Conservation (phyloP, 2,113 vertebrate genomes). For the Channa maculata region DNA sequence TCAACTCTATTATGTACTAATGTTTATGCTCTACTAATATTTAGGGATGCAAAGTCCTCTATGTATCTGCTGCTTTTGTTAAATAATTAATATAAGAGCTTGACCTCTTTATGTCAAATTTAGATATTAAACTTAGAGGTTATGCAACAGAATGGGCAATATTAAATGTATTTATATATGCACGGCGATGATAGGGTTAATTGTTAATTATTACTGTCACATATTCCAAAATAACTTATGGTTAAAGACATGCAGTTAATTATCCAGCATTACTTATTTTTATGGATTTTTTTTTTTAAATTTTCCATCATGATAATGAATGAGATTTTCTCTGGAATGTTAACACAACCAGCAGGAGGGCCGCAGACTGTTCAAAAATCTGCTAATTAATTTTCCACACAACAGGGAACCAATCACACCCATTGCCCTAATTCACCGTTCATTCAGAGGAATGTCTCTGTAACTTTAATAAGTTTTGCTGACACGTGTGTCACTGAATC, state of each 20-base stretch:
- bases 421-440: slow-evolving; percentile 29
- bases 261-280: slow-evolving; percentile 54
- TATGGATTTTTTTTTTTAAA: slow-evolving; percentile 27
- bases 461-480: slow-evolving; percentile 9
- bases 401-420: slow-evolving; percentile 48
- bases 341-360: slow-evolving; percentile 38
- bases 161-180: slow-evolving; percentile 23
- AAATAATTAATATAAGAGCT: slow-evolving; percentile 32
- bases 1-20: background rate
- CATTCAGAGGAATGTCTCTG: slow-evolving; percentile 27
- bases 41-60: slow-evolving; percentile 14
- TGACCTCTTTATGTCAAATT: slow-evolving; percentile 32
- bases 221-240: slow-evolving; percentile 30
- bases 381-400: slow-evolving; percentile 53
- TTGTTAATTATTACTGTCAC: slow-evolving; percentile 41
- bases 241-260: slow-evolving; percentile 52
- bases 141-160: background rate
- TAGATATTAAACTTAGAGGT: background rate
- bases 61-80: slow-evolving; percentile 20
- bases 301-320: slow-evolving; percentile 51
- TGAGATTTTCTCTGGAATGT: slow-evolving; percentile 38
- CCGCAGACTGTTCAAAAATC: slow-evolving; percentile 31
- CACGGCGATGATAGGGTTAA: slow-evolving; percentile 10
- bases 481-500: slow-evolving; percentile 16
- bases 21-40: slow-evolving; percentile 4